Conservation (phyloP, 92 coral and sea anemone species). For the Parazoanthus atlanticus region DNA sequence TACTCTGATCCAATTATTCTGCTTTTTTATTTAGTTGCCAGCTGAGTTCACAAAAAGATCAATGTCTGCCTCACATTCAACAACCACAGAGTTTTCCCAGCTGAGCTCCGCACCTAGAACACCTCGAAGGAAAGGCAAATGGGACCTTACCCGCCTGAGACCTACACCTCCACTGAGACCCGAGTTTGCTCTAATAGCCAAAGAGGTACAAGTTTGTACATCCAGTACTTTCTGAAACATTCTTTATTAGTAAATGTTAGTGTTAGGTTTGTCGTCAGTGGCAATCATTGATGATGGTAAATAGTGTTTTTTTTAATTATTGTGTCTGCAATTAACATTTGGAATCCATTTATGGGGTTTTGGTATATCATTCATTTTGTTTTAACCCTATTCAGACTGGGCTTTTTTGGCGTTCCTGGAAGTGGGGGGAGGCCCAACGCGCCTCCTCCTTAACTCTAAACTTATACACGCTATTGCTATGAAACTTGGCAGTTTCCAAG, state of each 20-base stretch:
- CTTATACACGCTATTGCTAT: too few species aligned
- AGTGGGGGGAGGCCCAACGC: too few species aligned
- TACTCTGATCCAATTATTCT: not conserved
- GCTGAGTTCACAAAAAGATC: constrained; percentile 54
- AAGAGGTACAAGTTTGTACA: constrained; percentile 68
- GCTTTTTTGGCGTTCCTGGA: too few species aligned
- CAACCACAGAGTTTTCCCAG: constrained; percentile 82
- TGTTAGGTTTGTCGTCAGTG: too few species aligned
- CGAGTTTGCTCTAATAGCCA: constrained; percentile 92
- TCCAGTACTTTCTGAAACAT: too few species aligned
- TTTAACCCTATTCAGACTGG: too few species aligned
- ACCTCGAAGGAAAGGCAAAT: constrained; percentile 78
- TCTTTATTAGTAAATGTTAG: not conserved
- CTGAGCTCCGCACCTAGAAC: constrained; percentile 79
- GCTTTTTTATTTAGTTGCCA: constrained; percentile 8
- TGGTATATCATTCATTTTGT: too few species aligned
- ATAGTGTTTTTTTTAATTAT: not conserved
- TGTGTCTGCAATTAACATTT: not conserved
- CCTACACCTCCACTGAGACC: constrained; percentile 98
- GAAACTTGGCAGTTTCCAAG: too few species aligned
- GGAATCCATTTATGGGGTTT: too few species aligned
- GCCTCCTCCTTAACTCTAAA: too few species aligned
- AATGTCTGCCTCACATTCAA: constrained; percentile 84
- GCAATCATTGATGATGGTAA: too few species aligned
- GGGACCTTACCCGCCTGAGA: constrained; percentile 93